Conservation (phyloP, 2,113 vertebrate species). For the Brachypodius melanocephalos region DNA sequence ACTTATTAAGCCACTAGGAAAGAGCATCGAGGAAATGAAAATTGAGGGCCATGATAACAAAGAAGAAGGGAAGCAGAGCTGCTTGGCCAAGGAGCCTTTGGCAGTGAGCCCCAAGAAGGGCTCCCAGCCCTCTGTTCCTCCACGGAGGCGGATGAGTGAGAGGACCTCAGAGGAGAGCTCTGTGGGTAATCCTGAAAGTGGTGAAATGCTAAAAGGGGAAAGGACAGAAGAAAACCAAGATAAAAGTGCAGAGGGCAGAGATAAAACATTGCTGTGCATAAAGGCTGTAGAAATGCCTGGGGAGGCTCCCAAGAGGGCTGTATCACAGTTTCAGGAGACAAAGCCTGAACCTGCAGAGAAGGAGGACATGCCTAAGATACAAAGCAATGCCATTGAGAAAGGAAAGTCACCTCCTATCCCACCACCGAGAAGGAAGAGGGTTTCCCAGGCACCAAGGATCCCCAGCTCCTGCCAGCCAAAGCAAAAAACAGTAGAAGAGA, state of each 20-base stretch:
- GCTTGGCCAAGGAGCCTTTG: background rate
- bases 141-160: conserved; percentile 18
- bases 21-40: conserved; percentile 41
- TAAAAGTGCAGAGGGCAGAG: background rate
- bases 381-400: background rate
- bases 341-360: background rate
- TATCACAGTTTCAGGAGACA: conserved; percentile 26
- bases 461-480: background rate
- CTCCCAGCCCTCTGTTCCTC: conserved; percentile 44
- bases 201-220: background rate
- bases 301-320: background rate
- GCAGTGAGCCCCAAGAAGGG: conserved; percentile 36
- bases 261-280: background rate
- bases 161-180: background rate
- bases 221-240: background rate
- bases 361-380: background rate
- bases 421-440: conserved; percentile 78
- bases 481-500: background rate
- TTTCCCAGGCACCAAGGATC: background rate
- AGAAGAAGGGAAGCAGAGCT: conserved; percentile 32
- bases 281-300: background rate
- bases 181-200: background rate
- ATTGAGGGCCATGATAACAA: background rate
- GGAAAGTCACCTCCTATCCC: conserved; percentile 73
- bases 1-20: background rate